These are phyloP conservation scores for Drosophila pachea DNA, from an alignment of 1,140 invertebrate genomes.

Conservation along the genomic window DNA sequence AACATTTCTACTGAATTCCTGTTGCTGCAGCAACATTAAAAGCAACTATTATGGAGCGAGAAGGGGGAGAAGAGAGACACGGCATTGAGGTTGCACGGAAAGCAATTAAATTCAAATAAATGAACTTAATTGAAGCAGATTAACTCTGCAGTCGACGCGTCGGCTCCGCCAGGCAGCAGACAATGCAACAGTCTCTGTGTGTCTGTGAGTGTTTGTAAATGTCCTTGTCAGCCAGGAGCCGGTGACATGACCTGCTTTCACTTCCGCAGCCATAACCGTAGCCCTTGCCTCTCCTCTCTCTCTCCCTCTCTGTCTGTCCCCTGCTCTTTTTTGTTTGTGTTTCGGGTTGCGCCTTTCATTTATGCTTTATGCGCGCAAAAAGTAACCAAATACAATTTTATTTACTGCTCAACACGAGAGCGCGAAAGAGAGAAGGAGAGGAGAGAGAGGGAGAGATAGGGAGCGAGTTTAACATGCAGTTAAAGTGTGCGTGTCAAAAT, in stretches of 20 bases:
- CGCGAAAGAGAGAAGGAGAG: too few relatives aligned
- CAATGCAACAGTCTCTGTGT: conserved; percentile 16
- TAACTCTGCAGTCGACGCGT: conserved; percentile 49
- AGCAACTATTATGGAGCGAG: too few relatives aligned
- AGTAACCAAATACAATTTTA: conserved; percentile 58
- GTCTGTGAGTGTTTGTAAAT: conserved; percentile 28
- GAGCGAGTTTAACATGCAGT: neutral
- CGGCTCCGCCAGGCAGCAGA: conserved; percentile 12
- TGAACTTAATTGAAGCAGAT: conserved; percentile 73
- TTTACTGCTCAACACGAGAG: conserved; percentile 19
- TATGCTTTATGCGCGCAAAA: conserved; percentile 10
- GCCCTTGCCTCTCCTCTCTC: conserved; percentile 12
- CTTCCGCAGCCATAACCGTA: conserved; percentile 63
- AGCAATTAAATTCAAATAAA: conserved; percentile 77
- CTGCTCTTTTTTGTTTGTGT: conserved; percentile 31
- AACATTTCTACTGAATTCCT: too few relatives aligned
- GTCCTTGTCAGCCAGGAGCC: conserved; percentile 51
- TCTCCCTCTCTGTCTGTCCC: conserved; percentile 27
- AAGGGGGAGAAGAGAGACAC: neutral
- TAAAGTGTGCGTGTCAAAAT: conserved; percentile 45
- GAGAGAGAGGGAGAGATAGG: too few relatives aligned
- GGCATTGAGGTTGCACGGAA: conserved; percentile 42
- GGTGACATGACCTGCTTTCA: conserved; percentile 63
- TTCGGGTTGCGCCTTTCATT: conserved; percentile 17
- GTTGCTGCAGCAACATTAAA: too few relatives aligned